These are phyloP conservation scores for Cepaea nemoralis DNA, from an alignment of 1,140 invertebrate genomes.

Conservation along the genomic window DNA sequence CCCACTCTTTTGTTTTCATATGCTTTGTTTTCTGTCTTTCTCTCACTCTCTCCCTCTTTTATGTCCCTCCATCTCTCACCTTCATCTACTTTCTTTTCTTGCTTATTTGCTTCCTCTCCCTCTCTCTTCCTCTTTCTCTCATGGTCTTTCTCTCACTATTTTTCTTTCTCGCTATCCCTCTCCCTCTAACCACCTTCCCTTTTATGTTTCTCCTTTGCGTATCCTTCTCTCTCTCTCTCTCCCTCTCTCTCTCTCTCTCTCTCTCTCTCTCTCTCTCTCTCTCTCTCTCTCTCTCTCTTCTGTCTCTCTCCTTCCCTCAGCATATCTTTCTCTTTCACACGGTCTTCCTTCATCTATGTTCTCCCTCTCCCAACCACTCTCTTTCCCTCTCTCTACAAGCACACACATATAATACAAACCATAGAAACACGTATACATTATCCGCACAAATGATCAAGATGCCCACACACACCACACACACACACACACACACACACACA, in stretches of 20 bases:
- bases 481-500: too few species aligned
- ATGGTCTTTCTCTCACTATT: background rate
- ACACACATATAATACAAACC: too few species aligned
- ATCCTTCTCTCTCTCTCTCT: background rate
- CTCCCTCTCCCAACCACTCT: background rate
- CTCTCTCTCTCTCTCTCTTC: slow-evolving; percentile 14
- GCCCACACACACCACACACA: too few species aligned
- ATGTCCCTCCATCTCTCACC: background rate
- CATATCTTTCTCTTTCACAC: background rate
- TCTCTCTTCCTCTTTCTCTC: slow-evolving; percentile 23
- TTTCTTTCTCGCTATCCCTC: background rate
- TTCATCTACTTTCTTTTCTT: too few species aligned
- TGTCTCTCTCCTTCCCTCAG: background rate
- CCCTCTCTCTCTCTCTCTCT: slow-evolving; percentile 21
- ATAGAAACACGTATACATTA: too few species aligned
- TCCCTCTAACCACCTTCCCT: background rate
- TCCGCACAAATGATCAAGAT: too few species aligned
- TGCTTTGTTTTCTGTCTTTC: too few species aligned
- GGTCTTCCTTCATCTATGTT: background rate
- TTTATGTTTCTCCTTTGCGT: background rate
- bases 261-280: slow-evolving; percentile 21
- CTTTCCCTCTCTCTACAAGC: background rate
- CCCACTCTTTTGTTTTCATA: too few species aligned
- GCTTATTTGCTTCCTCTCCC: slow-evolving; percentile 1
- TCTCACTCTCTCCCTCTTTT: slow-evolving; percentile 20